Evolutionary conservation across 2,113 vertebrate genomes (phyloP).

Genomic region (Ammodytes marinus): DNA sequence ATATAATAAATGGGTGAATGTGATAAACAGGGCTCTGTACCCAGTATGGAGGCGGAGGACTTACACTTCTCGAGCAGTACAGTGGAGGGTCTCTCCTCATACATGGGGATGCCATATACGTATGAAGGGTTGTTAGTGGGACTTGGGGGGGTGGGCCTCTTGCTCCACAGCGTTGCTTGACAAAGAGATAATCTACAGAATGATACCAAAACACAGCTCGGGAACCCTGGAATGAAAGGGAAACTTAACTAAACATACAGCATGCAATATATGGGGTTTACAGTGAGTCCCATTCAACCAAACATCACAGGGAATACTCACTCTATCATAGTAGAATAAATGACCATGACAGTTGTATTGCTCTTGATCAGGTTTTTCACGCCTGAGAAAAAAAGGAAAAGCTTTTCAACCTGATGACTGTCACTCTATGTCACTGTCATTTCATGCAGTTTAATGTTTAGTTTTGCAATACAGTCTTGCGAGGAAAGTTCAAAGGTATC

Average conservation of each 20-base stretch:
- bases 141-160: not conserved
- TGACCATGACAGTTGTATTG: constrained; percentile 12
- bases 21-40: not conserved
- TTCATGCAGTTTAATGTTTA: not conserved
- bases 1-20: not conserved
- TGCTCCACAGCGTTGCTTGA: not conserved
- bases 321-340: not conserved
- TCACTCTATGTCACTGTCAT: not conserved
- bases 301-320: constrained; percentile 39
- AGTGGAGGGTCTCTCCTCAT: constrained; percentile 1
- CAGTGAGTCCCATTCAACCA: not conserved
- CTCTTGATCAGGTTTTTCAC: constrained; percentile 4
- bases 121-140: not conserved
- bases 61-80: constrained; percentile 1
- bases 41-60: constrained; percentile 44
- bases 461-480: constrained; percentile 5
- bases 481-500: constrained; percentile 48
- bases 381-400: not conserved
- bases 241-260: not conserved
- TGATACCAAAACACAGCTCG: not conserved
- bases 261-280: not conserved
- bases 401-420: not conserved
- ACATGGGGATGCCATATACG: constrained; percentile 43
- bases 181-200: constrained; percentile 39
- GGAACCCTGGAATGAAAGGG: constrained; percentile 42